Base-by-base conservation (phyloP, 2,888 invertebrate genomes). In the Tuberolachnus salignus region DNA sequence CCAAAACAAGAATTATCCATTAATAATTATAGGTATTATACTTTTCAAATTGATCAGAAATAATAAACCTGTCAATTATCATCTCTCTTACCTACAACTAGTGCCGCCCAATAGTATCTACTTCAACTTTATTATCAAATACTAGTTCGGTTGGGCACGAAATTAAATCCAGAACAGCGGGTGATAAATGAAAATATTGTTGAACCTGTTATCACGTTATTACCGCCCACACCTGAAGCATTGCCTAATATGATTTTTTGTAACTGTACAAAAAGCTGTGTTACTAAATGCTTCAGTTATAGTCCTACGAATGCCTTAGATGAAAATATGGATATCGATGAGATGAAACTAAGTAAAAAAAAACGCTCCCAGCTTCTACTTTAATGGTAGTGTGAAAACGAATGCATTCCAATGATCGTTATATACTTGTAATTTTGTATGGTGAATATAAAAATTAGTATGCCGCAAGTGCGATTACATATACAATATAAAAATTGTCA, bases 91-190 rank as follows among this genome's bases (percentile, higher is more conserved):
- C 73, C 59, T 44, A 55, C 26, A 57, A 46, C 16, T 6, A 63
- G 42, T 8, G 82, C 83, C 80, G 83, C 83, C 42, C 67, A 80
- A 67, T 83, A 84, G 82, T 84, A 84, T 82, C 63, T 71, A 23
- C 83, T 82, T 72, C 82, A 83, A 59, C 82, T 82, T 21, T 84
- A 82, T 75, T 82, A 82, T 74, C 83, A 83, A 82, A 82, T 84
- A 69, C 83, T 83, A 80, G 81, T 70, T 66, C 84, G 83, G 83
- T 81, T 81, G 63, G 82, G 83, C 21, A 82, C 82, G 16, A 59
- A 59, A 49, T 69, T 82, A 80, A 80, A 83, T 72, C 82, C 83
- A n/a, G 74, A 82, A 82, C 81, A 83, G 46, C 84, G 83, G 84
- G 82, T 82, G 81, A 82, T 83, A 70, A 81, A 63, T 75, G 80